phyloP scores from a whole-genome alignment of 2,888 invertebrate species.

The Drosophila tanythrix region DNA sequence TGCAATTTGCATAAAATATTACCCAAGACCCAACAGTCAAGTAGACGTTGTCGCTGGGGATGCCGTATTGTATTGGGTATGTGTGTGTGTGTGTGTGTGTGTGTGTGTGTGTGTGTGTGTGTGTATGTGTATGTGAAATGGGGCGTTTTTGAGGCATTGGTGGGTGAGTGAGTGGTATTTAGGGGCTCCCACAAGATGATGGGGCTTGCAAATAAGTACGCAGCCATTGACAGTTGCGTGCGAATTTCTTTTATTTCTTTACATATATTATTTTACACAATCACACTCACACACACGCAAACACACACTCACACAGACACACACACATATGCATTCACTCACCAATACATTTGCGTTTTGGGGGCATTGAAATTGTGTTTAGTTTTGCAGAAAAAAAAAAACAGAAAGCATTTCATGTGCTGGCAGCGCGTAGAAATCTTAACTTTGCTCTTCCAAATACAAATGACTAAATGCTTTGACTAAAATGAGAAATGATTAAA shows the following conservation, averaged over 20 bases:
- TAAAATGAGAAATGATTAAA: slow-evolving; percentile 39
- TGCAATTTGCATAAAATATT: slow-evolving; percentile 84
- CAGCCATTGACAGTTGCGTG: slow-evolving; percentile 76
- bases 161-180: slow-evolving; percentile 3
- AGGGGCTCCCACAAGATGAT: slow-evolving; percentile 31
- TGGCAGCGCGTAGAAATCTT: slow-evolving; percentile 11
- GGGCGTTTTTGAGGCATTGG: not conserved
- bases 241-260: slow-evolving; percentile 75
- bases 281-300: slow-evolving; percentile 22
- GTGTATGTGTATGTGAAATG: not conserved
- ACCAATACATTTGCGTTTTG: slow-evolving; percentile 19
- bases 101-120: not conserved
- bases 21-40: slow-evolving; percentile 79
- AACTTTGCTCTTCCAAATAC: slow-evolving; percentile 15
- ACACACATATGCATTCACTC: slow-evolving; percentile 7
- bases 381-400: slow-evolving; percentile 36
- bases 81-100: not conserved
- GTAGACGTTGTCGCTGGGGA: slow-evolving; percentile 56
- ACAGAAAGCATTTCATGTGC: slow-evolving; percentile 13
- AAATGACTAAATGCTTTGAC: not conserved
- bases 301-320: slow-evolving; percentile 20
- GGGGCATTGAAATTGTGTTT: slow-evolving; percentile 62
- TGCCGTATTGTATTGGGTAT: slow-evolving; percentile 10
- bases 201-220: slow-evolving; percentile 68
- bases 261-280: slow-evolving; percentile 45